A percentile compares a stretch with the other conserved stretches of the same genome.
These are phyloP conservation scores for Melipona quadrifasciata DNA, from an alignment of 1,140 invertebrate species.

Conservation along the genomic window DNA sequence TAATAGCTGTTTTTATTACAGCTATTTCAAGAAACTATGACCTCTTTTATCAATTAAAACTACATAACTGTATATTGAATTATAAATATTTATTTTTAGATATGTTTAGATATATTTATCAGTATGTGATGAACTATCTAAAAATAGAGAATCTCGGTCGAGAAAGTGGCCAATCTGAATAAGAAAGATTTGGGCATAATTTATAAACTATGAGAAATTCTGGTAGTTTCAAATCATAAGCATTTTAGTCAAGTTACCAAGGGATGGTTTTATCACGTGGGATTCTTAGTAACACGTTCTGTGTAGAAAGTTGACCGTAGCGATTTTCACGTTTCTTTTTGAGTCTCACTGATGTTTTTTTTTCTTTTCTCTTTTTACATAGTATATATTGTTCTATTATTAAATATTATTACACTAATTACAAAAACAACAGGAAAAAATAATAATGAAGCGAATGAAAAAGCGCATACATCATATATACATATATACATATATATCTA, in stretches of 20 bases:
- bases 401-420: slow-evolving; percentile 23
- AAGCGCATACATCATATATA: slow-evolving; percentile 57
- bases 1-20: neutral
- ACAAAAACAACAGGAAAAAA: neutral
- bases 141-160: slow-evolving; percentile 23
- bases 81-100: slow-evolving; percentile 22
- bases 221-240: neutral
- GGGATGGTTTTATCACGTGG: neutral
- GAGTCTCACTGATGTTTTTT: slow-evolving; percentile 26
- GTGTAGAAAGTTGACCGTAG: neutral
- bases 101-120: neutral
- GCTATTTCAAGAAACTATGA: neutral
- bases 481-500: slow-evolving; percentile 59
- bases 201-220: neutral
- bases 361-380: slow-evolving; percentile 53
- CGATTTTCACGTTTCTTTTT: slow-evolving; percentile 17
- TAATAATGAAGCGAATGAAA: neutral
- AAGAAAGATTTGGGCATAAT: neutral
- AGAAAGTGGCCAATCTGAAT: neutral
- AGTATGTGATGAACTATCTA: slow-evolving; percentile 7
- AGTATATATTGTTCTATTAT: slow-evolving; percentile 52
- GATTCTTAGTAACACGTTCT: slow-evolving; percentile 9
- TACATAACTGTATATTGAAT: neutral
- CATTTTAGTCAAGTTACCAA: slow-evolving; percentile 19
- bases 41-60: neutral